phyloP scores from a whole-genome alignment of 1,140 invertebrate species.

The Apis laboriosa region DNA sequence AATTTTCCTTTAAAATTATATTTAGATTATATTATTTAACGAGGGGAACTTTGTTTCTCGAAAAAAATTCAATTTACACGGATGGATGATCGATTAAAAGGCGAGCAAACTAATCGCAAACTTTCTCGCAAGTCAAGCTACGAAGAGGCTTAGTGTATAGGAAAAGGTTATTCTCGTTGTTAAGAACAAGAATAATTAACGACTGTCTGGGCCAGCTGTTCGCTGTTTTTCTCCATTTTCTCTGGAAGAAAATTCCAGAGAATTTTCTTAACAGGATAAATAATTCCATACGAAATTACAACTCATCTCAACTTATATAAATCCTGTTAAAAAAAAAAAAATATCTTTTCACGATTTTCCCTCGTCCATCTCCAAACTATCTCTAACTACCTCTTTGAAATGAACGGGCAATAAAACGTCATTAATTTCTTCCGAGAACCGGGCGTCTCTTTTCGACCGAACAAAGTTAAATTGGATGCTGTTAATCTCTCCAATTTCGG shows the following conservation, averaged over 20 bases:
- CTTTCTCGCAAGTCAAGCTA: not conserved
- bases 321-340: no score
- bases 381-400: not conserved
- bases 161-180: not conserved
- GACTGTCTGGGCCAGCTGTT: not conserved
- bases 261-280: not conserved
- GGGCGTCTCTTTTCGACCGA: not conserved
- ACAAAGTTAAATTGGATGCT: conserved; percentile 25
- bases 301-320: no score
- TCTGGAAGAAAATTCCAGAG: not conserved
- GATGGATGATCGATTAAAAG: not conserved
- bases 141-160: not conserved
- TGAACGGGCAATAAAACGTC: not conserved
- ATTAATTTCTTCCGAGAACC: not conserved
- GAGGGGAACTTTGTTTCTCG: not conserved
- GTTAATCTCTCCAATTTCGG: conserved; percentile 8
- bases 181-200: conserved; percentile 21
- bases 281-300: no score
- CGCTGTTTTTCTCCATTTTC: not conserved
- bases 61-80: not conserved
- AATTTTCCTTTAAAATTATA: no score
- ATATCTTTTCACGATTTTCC: not conserved
- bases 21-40: not conserved
- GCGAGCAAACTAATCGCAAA: not conserved
- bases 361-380: no score